These are phyloP conservation scores for Varecia variegata DNA, from an alignment of 2,797 vertebrate genomes.

Conservation along the genomic window DNA sequence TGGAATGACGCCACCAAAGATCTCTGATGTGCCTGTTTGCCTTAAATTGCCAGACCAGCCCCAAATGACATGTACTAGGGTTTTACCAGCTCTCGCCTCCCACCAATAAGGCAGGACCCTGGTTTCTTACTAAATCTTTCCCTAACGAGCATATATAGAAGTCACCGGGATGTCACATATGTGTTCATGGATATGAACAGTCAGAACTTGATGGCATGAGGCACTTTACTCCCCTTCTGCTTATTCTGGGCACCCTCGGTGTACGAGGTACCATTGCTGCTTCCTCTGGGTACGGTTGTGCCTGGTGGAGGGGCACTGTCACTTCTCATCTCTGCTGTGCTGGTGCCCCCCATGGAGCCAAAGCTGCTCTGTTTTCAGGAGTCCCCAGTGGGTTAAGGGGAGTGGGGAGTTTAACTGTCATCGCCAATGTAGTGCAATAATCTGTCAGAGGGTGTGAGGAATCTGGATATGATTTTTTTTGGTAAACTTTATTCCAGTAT, in stretches of 20 bases:
- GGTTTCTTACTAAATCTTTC: neutral
- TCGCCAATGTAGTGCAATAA: neutral
- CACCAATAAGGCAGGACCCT: neutral
- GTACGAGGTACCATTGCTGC: neutral
- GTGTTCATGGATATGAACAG: neutral
- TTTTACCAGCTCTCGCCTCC: neutral
- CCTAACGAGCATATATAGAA: neutral
- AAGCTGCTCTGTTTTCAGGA: neutral
- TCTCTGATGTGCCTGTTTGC: neutral
- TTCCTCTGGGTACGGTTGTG: neutral
- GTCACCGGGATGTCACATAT: neutral
- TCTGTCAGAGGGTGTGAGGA: neutral
- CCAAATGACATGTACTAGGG: neutral
- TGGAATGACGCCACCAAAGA: neutral
- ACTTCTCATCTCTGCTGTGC: neutral
- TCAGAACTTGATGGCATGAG: neutral
- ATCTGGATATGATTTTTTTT: neutral
- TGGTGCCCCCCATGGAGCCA: neutral
- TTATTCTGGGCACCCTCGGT: neutral
- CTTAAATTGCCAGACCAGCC: neutral
- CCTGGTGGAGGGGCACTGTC: neutral
- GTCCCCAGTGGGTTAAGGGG: neutral
- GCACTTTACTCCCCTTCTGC: neutral
- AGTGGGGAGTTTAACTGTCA: neutral
- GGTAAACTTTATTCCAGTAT: neutral